These are phyloP conservation scores for Mellivora capensis DNA, from an alignment of 2,113 vertebrate species.

Conservation along the genomic window DNA sequence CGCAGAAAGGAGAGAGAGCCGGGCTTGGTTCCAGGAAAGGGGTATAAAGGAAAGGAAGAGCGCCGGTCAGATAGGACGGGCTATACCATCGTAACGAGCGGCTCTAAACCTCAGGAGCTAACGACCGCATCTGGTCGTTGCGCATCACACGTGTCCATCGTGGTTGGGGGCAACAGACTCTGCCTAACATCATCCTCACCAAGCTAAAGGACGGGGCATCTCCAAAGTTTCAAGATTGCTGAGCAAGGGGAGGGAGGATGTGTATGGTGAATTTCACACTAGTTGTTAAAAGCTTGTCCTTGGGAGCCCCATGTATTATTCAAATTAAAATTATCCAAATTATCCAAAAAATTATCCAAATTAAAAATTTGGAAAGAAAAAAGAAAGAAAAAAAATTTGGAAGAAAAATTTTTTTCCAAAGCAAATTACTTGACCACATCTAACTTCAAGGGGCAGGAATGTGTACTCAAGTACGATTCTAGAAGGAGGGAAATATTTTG, in stretches of 20 bases:
- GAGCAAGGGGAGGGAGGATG: accelerated
- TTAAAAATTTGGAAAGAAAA: too few species aligned
- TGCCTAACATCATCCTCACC: background rate
- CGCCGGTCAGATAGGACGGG: background rate
- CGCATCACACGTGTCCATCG: background rate
- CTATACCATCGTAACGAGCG: background rate
- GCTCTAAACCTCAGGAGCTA: background rate
- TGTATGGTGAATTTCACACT: background rate
- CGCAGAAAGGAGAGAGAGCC: background rate
- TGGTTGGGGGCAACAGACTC: accelerated
- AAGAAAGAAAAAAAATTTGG: background rate
- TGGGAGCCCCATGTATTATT: background rate
- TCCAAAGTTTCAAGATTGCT: too few species aligned
- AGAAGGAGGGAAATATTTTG: background rate
- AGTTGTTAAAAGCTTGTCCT: background rate
- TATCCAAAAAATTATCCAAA: too few species aligned
- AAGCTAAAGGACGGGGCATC: background rate
- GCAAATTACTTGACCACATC: background rate
- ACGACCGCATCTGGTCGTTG: background rate
- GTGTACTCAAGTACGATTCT: background rate
- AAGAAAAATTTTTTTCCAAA: background rate
- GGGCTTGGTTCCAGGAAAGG: background rate
- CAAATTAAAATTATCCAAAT: too few species aligned
- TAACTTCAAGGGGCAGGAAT: background rate
- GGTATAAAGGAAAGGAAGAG: background rate